These are phyloP conservation scores for Menidia beryllina DNA, from an alignment of 2,113 vertebrate genomes.

Conservation along the genomic window DNA sequence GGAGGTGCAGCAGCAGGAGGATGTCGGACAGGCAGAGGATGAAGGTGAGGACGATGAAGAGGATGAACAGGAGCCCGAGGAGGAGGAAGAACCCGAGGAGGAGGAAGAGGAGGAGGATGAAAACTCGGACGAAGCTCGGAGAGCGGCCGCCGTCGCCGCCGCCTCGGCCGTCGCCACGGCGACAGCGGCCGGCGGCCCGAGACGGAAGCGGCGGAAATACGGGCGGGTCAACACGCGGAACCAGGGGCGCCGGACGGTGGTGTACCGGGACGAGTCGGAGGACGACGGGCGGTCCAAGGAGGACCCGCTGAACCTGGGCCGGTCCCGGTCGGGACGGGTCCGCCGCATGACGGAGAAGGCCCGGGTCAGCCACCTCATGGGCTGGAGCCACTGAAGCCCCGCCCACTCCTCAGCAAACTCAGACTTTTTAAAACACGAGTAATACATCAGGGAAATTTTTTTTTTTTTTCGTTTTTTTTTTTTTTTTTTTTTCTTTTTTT, in stretches of 20 bases:
- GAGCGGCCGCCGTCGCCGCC: too few species aligned
- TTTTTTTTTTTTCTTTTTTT: constrained; percentile 87
- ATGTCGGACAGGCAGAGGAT: constrained; percentile 68
- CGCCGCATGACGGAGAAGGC: constrained; percentile 99
- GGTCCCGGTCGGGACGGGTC: constrained; percentile 95
- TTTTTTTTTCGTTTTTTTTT: too few species aligned
- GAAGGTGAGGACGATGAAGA: constrained; percentile 65
- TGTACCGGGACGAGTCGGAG: constrained; percentile 95
- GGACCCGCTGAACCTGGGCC: constrained; percentile 96
- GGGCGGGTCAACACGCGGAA: constrained; percentile 93
- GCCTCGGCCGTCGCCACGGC: too few species aligned
- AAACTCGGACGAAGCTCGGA: constrained; percentile 60
- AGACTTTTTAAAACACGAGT: constrained; percentile 68
- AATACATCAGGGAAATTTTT: constrained; percentile 98
- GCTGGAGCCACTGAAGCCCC: constrained; percentile 92
- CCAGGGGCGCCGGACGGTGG: constrained; percentile 94
- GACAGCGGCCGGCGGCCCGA: constrained; percentile 66
- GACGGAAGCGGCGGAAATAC: constrained; percentile 75
- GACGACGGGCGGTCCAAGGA: constrained; percentile 88
- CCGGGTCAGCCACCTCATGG: constrained; percentile 99
- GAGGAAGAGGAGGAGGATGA: constrained; percentile 75
- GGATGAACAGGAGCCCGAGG: constrained; percentile 73
- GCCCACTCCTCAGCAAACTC: too few species aligned
- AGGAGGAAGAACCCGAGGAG: constrained; percentile 35
- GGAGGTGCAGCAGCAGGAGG: constrained; percentile 66